Percentiles rank a stretch among this genome's conserved stretches.
Conservation (phyloP, 2,797 vertebrate species). For the Pipistrellus pygmaeus region DNA sequence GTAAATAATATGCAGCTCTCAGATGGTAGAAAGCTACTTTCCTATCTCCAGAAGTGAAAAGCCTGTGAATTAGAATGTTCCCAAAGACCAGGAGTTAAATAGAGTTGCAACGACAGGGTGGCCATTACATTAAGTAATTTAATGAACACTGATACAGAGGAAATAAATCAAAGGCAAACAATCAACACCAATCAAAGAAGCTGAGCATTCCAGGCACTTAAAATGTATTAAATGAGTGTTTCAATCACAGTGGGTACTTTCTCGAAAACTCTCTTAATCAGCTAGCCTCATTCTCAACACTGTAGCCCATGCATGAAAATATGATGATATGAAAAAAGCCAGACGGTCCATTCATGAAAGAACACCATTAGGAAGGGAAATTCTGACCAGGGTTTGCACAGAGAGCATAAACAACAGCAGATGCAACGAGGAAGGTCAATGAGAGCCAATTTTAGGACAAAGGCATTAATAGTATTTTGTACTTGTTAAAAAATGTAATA, state of each 20-base stretch:
- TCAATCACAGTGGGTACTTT: conserved; percentile 82
- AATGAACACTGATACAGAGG: conserved; percentile 86
- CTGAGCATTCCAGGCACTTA: conserved; percentile 81
- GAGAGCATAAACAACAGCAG: background rate
- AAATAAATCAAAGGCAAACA: conserved; percentile 88
- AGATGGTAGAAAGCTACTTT: conserved; percentile 40
- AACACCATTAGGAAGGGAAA: background rate
- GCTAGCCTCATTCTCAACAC: conserved; percentile 66
- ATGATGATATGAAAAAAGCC: background rate
- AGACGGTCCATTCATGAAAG: background rate
- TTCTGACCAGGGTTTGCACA: background rate
- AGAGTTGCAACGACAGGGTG: conserved; percentile 76
- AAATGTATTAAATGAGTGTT: conserved; percentile 83
- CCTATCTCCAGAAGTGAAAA: conserved; percentile 59
- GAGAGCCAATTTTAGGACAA: background rate
- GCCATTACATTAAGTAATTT: conserved; percentile 86
- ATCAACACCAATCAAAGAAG: conserved; percentile 86
- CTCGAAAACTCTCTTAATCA: conserved; percentile 77
- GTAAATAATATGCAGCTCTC: conserved; percentile 59
- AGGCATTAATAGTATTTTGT: background rate
- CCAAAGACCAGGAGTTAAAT: conserved; percentile 73
- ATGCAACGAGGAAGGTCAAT: background rate
- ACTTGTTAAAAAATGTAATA: background rate
- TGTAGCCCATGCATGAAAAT: conserved; percentile 33
- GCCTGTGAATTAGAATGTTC: conserved; percentile 74